Conservation (phyloP, 1,140 invertebrate species). For the Meloidogyne chitwoodi region DNA sequence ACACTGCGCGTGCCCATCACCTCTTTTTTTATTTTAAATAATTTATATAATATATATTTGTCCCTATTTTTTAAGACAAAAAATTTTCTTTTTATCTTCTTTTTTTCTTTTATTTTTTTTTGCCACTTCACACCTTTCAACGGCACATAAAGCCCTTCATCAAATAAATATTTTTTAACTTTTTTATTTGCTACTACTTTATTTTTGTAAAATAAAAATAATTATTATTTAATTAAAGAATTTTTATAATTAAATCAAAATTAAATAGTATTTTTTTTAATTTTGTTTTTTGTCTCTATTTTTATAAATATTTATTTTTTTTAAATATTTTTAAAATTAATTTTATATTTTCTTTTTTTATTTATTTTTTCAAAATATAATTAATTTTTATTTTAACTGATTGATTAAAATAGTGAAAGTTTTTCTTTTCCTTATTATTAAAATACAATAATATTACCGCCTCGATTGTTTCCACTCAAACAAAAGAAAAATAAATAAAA, state of each 20-base stretch:
- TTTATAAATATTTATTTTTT: not conserved
- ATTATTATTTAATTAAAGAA: no score
- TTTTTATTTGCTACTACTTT: not conserved
- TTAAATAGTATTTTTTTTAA: not conserved
- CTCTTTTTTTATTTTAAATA: not conserved
- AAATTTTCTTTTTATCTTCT: no score
- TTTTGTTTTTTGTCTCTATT: not conserved
- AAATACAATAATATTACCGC: not conserved
- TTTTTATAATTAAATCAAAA: no score
- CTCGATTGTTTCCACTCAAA: not conserved
- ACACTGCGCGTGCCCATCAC: not conserved
- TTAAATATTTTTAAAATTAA: not conserved
- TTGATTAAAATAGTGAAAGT: not conserved
- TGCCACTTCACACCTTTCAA: not conserved
- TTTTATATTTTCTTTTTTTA: not conserved
- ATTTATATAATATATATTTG: not conserved
- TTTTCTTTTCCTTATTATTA: not conserved
- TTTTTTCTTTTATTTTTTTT: not conserved
- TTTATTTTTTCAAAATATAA: no score
- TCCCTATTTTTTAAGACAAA: not conserved
- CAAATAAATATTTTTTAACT: not conserved
- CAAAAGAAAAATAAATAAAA: not conserved
- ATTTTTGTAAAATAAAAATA: not conserved
- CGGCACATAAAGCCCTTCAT: not conserved
- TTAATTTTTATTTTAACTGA: not conserved